Conservation (phyloP, 2,113 vertebrate species). For the Neogale vison region DNA sequence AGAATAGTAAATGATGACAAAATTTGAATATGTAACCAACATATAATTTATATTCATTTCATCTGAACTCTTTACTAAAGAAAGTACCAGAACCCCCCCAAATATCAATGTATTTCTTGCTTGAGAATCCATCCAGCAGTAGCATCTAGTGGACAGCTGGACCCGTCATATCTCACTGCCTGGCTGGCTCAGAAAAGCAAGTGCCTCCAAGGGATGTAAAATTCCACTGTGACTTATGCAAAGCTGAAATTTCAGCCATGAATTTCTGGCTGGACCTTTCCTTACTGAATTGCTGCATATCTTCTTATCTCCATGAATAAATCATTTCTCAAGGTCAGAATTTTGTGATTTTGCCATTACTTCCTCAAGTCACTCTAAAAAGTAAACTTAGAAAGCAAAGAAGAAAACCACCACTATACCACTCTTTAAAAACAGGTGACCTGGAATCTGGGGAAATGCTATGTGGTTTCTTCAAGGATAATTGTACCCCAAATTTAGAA, state of each 20-base stretch:
- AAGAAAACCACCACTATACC: background rate
- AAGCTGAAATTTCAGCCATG: slow-evolving; percentile 18
- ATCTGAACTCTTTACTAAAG: background rate
- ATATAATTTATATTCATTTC: slow-evolving; percentile 13
- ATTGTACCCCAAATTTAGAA: background rate
- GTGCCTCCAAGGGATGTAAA: slow-evolving; percentile 41
- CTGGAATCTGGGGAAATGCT: background rate
- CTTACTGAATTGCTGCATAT: background rate
- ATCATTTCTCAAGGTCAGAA: slow-evolving; percentile 49
- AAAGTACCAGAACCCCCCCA: background rate
- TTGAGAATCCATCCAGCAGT: background rate
- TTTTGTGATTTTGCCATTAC: background rate
- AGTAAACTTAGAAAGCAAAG: background rate
- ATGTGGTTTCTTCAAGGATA: background rate
- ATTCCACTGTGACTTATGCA: slow-evolving; percentile 51
- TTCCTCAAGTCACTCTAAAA: background rate
- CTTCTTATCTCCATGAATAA: background rate
- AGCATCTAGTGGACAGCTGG: slow-evolving; percentile 38
- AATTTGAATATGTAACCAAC: background rate
- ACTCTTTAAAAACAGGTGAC: background rate
- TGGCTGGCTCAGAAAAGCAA: background rate
- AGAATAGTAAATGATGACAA: background rate
- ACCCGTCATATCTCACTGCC: slow-evolving; percentile 14
- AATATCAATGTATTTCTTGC: background rate
- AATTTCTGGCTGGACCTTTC: slow-evolving; percentile 32